Base-by-base conservation (phyloP, 1,140 invertebrate species). In the Notospermus geniculatus region DNA sequence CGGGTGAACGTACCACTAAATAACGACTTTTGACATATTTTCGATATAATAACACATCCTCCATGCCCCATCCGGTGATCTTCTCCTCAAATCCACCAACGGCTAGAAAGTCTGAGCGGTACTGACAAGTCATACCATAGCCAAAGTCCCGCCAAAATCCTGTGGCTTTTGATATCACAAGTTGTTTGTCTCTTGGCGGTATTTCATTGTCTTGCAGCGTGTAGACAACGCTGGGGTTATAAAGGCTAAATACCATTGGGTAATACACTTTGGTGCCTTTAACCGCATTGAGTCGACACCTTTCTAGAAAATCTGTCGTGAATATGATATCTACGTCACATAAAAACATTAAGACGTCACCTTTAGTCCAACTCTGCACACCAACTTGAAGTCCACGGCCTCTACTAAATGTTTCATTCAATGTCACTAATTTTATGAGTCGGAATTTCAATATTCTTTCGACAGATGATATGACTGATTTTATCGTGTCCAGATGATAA, bases 141-240 rank as follows among this genome's bases (percentile, higher is more conserved):
- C 90, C 90, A 77, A 91, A 91, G 78, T 91, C 89, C 63, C 90
- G 85, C 90, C 90, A 92, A 75, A 91, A 91, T 4, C 90, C 90
- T 0, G 89, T 89, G 71, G 91, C 89, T 69, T 88, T 85, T 0
- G 89, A 90, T 69, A 92, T 90, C 23, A 90, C 84, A 43, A 91
- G 81, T 79, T 90, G 88, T 71, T 90, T 89, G 50, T 71, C 69
- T 32, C 72, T 61, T 11, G 67, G 55, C 5, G 76, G 78, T 28
- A 79, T 72, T 9, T 63, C 28, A 39, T 66, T 86, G 29, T 88
- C 89, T 76, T 91, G 89, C 58, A 91, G 83, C n/a, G 88, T 88
- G 72, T 91, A 91, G 22, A 91, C 89, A 46, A 91, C 86, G 66
- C 88, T 86, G 4, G 90, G 90, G 81, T 91, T 92, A 80, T 91